phyloP scores from a whole-genome alignment of 2,797 vertebrate species.

The Peromyscus nudipes region DNA sequence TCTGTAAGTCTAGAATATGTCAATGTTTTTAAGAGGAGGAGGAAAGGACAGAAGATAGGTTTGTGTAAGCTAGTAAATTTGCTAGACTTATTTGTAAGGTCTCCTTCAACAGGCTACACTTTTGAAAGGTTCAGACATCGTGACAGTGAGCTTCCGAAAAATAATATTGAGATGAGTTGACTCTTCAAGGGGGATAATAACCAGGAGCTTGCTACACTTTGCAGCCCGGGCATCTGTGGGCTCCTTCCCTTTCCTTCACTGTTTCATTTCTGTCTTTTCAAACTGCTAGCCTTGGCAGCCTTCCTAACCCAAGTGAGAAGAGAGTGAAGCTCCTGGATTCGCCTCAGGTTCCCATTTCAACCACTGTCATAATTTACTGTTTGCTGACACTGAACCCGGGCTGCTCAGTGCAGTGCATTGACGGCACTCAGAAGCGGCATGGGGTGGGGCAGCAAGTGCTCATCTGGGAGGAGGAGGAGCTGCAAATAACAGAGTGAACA shows the following conservation, averaged over 20 bases:
- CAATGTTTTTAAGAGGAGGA: conserved; percentile 39
- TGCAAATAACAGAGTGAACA: background rate
- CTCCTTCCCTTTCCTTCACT: background rate
- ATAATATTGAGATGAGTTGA: background rate
- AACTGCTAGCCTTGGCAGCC: conserved; percentile 44
- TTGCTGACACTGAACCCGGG: background rate
- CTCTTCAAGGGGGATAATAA: background rate
- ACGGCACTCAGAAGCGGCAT: background rate
- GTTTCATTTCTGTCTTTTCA: conserved; percentile 14
- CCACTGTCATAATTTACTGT: background rate
- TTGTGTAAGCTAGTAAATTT: background rate
- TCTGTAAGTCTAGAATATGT: conserved; percentile 13
- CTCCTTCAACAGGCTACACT: background rate
- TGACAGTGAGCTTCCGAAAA: background rate
- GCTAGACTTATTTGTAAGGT: background rate
- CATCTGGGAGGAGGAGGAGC: background rate
- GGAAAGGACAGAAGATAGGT: background rate
- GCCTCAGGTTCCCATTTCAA: background rate
- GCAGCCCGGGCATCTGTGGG: background rate
- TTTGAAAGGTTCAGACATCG: background rate
- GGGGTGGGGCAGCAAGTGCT: background rate
- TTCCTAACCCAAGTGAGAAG: background rate
- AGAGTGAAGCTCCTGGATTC: background rate
- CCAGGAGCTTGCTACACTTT: background rate
- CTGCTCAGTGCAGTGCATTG: background rate